phyloP scores from a whole-genome alignment of 2,797 vertebrate genomes.

The Morus bassanus region DNA sequence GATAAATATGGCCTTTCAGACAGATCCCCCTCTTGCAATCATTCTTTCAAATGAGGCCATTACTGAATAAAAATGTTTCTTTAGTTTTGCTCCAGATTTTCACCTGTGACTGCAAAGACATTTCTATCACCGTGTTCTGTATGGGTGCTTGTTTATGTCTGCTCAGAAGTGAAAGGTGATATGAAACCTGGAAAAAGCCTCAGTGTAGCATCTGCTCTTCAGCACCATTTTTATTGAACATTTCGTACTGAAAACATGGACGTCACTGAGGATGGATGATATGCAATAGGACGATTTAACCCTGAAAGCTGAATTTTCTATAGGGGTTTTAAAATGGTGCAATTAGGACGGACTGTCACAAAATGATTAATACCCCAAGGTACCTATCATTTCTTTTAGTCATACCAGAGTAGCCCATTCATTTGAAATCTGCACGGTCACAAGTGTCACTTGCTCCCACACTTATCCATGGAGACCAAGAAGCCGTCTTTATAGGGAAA shows the following conservation, averaged over 20 bases:
- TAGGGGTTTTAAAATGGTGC: slow-evolving; percentile 50
- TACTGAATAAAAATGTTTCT: not conserved
- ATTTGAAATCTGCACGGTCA: slow-evolving; percentile 63
- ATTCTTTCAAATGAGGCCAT: not conserved
- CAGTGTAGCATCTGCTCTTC: not conserved
- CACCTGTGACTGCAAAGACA: not conserved
- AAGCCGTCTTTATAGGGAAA: slow-evolving; percentile 41
- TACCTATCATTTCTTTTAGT: slow-evolving; percentile 54
- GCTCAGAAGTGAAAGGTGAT: slow-evolving; percentile 1
- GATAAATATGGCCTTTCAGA: not conserved
- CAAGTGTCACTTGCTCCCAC: slow-evolving; percentile 49
- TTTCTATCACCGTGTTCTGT: not conserved
- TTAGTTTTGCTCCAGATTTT: not conserved
- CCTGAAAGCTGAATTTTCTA: slow-evolving; percentile 64
- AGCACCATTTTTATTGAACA: not conserved
- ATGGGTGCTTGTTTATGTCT: not conserved
- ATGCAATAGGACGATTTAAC: slow-evolving; percentile 19
- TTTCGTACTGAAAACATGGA: not conserved
- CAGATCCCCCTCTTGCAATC: not conserved
- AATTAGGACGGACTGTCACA: slow-evolving; percentile 61
- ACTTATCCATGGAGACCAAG: slow-evolving; percentile 27
- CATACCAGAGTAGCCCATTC: slow-evolving; percentile 49
- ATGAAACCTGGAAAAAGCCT: not conserved
- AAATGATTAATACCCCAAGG: slow-evolving; percentile 67
- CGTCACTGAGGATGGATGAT: slow-evolving; percentile 11